Evolutionary conservation across 2,888 invertebrate species (phyloP), one percentile per base, ranked within the genome.

Genomic region (Sesia bembeciformis): DNA sequence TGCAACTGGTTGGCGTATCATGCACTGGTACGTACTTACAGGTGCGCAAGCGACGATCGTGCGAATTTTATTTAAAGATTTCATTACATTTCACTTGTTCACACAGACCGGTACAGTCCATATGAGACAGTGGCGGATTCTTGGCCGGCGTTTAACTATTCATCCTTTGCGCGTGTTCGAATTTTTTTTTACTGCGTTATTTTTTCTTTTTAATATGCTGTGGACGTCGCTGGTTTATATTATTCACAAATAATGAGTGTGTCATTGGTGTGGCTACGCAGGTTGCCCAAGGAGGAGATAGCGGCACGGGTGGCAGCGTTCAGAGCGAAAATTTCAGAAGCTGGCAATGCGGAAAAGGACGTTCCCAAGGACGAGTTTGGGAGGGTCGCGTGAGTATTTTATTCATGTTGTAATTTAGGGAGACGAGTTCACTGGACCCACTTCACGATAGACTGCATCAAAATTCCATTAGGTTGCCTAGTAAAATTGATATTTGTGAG

Each of bases 291-390:
- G 68, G 96, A 96, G 71, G 97, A 97, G 76, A 96, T 98, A 60
- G 93, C 94, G 63, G 91, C 92, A 70, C 96, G 97, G 74, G 96
- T 99, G 62, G 93, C 94, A 57, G 94, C 95, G 54, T 98, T 96
- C 87, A 92, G 98, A 57, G 93, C 93, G 68, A 95, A 97, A 92
- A 90, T 98, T 70, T 93, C 95, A 81, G 96, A 78, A 92, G 91
- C 76, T 50, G 86, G 72, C 77, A 82, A 72, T 74, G 91, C 63
- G 83, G 85, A 86, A 49, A 90, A 87, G 72, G 84, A 94, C 70
- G 88, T 93, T 69, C 90, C 93, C 51, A 90, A 91, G 67, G 96
- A 97, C 90, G 96, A 96, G 83, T 95, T 94, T 85, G 97, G 97
- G 54, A 92, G 97, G 81, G 92, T 96, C 71, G 91, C 92, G 90